Evolutionary conservation across 2,888 invertebrate genomes (phyloP).

Genomic region (Macrosoma leucophasiata): DNA sequence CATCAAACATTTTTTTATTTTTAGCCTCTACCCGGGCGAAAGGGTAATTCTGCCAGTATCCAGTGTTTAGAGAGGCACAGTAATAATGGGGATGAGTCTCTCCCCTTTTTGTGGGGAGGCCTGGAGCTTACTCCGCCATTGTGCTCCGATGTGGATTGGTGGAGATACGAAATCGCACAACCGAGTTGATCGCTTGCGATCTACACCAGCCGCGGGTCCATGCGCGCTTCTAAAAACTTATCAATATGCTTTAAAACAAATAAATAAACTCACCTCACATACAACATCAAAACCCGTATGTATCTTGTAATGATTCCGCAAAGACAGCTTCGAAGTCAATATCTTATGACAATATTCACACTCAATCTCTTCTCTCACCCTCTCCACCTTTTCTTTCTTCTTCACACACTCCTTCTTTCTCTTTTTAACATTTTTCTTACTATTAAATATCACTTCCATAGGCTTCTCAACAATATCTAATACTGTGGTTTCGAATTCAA

Average conservation of each 20-base stretch:
- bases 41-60: too few species aligned
- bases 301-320: slow-evolving; percentile 63
- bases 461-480: slow-evolving; percentile 10
- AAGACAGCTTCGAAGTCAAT: slow-evolving; percentile 52
- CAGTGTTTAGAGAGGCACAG: too few species aligned
- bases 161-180: too few species aligned
- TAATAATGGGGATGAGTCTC: too few species aligned
- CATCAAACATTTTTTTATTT: too few species aligned
- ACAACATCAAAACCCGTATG: slow-evolving; percentile 63
- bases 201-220: too few species aligned
- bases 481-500: slow-evolving; percentile 26
- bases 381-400: slow-evolving; percentile 28
- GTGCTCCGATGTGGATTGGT: not conserved
- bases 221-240: too few species aligned
- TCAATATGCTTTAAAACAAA: too few species aligned
- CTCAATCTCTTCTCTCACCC: slow-evolving; percentile 45
- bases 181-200: too few species aligned
- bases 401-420: slow-evolving; percentile 18
- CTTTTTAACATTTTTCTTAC: slow-evolving; percentile 27
- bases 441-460: slow-evolving; percentile 21
- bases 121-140: not conserved
- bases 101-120: too few species aligned
- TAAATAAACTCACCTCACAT: slow-evolving; percentile 35
- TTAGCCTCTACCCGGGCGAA: too few species aligned
- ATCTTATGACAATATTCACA: slow-evolving; percentile 63